phyloP scores from a whole-genome alignment of 1,140 invertebrate genomes.

The Procambarus virginalis region DNA sequence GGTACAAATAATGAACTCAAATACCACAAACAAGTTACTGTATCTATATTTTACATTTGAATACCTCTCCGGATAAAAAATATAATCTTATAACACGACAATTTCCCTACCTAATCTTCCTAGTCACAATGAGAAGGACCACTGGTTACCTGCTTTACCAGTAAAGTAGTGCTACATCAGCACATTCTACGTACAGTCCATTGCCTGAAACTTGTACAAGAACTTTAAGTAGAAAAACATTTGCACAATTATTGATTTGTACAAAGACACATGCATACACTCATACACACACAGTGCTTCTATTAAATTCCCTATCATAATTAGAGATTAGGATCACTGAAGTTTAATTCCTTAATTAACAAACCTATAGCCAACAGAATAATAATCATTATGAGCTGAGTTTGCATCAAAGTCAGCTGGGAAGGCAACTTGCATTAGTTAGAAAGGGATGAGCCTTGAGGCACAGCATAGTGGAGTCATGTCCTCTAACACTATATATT shows the following conservation, averaged over 20 bases:
- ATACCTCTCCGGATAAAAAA: no score
- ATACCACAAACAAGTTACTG: no score
- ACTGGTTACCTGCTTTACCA: neutral
- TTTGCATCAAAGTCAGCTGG: neutral
- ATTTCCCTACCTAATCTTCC: no score
- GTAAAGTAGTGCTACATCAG: neutral
- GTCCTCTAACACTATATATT: neutral
- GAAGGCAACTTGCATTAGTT: neutral
- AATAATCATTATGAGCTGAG: neutral
- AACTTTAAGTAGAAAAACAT: neutral
- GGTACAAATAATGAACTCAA: no score
- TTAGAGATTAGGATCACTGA: neutral
- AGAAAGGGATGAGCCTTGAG: neutral
- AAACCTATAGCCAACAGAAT: neutral
- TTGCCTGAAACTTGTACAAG: neutral
- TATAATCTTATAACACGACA: no score
- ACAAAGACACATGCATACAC: neutral
- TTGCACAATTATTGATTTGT: neutral
- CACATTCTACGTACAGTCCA: neutral
- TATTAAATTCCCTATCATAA: neutral
- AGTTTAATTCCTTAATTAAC: neutral
- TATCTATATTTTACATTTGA: no score
- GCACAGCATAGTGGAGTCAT: neutral
- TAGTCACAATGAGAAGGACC: neutral
- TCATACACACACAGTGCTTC: neutral